A percentile compares a stretch with the other conserved stretches of the same genome.
These are phyloP conservation scores for Tachina grossa DNA, from an alignment of 2,888 invertebrate species.

Conservation along the genomic window DNA sequence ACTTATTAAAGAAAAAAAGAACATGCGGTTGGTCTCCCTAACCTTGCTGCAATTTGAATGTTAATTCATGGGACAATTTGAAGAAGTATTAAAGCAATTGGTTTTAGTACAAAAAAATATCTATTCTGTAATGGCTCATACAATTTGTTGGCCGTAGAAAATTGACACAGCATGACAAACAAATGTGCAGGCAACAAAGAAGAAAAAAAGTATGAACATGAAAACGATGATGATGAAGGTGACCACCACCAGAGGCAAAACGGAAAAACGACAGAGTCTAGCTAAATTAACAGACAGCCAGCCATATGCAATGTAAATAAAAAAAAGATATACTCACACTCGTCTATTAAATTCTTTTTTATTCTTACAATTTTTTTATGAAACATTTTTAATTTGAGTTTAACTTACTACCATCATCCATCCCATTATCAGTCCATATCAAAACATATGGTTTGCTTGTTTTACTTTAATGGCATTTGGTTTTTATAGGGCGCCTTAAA, in stretches of 20 bases:
- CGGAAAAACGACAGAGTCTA: conserved; percentile 42
- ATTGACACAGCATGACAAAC: conserved; percentile 69
- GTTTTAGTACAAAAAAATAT: conserved; percentile 3
- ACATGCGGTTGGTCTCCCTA: background rate
- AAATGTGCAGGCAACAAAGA: conserved; percentile 27
- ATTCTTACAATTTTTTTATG: conserved; percentile 37
- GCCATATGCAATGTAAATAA: conserved; percentile 9
- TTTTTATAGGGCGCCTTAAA: conserved; percentile 45
- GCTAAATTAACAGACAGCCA: conserved; percentile 45
- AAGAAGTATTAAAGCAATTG: conserved; percentile 10
- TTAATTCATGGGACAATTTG: conserved; percentile 9
- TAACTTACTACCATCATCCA: conserved; percentile 19
- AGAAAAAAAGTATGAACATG: conserved; percentile 34
- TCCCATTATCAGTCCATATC: conserved; percentile 23
- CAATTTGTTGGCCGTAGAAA: conserved; percentile 66
- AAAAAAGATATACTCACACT: background rate
- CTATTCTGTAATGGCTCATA: conserved; percentile 54
- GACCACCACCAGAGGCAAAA: conserved; percentile 58
- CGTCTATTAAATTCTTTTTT: conserved; percentile 9
- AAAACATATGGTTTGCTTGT: conserved; percentile 26
- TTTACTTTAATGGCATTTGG: background rate
- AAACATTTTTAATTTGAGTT: conserved; percentile 51
- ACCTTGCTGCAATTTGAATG: conserved; percentile 21
- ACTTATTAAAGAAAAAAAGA: conserved; percentile 7
- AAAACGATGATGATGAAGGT: conserved; percentile 47